phyloP scores from a whole-genome alignment of 2,888 invertebrate species.

The Sipha maydis region DNA sequence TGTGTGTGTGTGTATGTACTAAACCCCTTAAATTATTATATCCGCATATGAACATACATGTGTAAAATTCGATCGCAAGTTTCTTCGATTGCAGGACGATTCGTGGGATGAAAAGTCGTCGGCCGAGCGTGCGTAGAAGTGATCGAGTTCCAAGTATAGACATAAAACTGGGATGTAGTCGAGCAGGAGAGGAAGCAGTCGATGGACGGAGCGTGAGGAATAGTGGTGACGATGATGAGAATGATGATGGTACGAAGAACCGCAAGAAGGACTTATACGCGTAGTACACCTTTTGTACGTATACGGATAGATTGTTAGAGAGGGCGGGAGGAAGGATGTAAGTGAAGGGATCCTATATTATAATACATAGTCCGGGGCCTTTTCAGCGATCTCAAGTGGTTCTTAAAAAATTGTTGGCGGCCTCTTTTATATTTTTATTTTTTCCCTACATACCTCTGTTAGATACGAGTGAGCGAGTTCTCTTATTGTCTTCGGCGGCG shows the following conservation, averaged over 20 bases:
- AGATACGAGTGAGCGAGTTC: conserved; percentile 4
- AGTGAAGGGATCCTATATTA: neutral
- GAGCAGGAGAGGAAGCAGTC: too few relatives aligned
- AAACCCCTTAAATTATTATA: neutral
- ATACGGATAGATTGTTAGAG: neutral
- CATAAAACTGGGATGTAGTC: neutral
- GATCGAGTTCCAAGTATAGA: neutral
- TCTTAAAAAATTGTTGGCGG: conserved; percentile 26
- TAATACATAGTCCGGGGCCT: neutral
- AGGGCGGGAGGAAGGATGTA: neutral
- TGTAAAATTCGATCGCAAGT: neutral
- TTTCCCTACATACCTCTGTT: neutral
- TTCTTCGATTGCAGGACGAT: neutral
- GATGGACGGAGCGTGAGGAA: neutral
- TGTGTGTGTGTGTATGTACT: neutral
- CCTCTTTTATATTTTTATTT: neutral
- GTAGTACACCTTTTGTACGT: neutral
- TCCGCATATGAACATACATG: neutral
- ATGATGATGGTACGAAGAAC: neutral
- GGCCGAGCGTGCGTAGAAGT: neutral
- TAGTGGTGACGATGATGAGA: too few relatives aligned
- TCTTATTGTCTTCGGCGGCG: conserved; percentile 13
- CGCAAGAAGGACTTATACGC: neutral
- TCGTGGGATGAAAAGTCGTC: neutral
- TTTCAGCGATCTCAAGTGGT: conserved; percentile 40